phyloP scores from a whole-genome alignment of 2,888 invertebrate genomes.

The Brachyopa scutellaris region DNA sequence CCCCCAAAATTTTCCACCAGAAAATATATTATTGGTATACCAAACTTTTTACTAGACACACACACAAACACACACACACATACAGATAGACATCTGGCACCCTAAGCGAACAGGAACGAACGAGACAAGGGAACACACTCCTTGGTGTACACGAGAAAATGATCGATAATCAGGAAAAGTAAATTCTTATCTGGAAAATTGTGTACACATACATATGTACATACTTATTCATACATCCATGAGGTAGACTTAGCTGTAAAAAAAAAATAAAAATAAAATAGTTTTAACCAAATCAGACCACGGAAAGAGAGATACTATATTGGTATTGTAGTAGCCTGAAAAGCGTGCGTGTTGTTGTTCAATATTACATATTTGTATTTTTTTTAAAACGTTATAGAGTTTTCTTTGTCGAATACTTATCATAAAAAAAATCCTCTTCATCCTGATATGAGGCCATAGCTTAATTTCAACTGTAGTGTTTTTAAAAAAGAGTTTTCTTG shows the following conservation, averaged over 20 bases:
- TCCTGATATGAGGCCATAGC: slow-evolving; percentile 2
- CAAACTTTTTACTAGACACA: slow-evolving; percentile 62
- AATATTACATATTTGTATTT: slow-evolving; percentile 72
- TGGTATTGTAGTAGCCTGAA: slow-evolving; percentile 29
- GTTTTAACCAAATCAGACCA: slow-evolving; percentile 44
- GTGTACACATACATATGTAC: slow-evolving; percentile 54
- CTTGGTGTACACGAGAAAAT: slow-evolving; percentile 59
- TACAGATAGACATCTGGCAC: slow-evolving; percentile 4
- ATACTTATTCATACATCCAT: slow-evolving; percentile 36
- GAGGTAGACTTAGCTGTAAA: slow-evolving; percentile 35
- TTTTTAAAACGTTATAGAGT: slow-evolving; percentile 67
- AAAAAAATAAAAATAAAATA: slow-evolving; percentile 5
- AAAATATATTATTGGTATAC: slow-evolving; percentile 68
- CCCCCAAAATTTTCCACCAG: slow-evolving; percentile 21
- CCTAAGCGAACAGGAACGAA: slow-evolving; percentile 35
- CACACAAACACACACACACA: slow-evolving; percentile 9
- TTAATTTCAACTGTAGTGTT: not conserved
- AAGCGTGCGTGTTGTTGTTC: slow-evolving; percentile 18
- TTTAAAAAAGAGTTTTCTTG: not conserved
- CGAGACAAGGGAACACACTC: slow-evolving; percentile 55
- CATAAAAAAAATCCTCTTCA: slow-evolving; percentile 59
- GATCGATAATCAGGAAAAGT: slow-evolving; percentile 72
- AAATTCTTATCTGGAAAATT: slow-evolving; percentile 70
- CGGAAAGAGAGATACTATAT: slow-evolving; percentile 33
- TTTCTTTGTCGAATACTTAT: slow-evolving; percentile 63